These are phyloP conservation scores for Miniopterus natalensis DNA, from an alignment of 2,113 vertebrate genomes.

Conservation along the genomic window DNA sequence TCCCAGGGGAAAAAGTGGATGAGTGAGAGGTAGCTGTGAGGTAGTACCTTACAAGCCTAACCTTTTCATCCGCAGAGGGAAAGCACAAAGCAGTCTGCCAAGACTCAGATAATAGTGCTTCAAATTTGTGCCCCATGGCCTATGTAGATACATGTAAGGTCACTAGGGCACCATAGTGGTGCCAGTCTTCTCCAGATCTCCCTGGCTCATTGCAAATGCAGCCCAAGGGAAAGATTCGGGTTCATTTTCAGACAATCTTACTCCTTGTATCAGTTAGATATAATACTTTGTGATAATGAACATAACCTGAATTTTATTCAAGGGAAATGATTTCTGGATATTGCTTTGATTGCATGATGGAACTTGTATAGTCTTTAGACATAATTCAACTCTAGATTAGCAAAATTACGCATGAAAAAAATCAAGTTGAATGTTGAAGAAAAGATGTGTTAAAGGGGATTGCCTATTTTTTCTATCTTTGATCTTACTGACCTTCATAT, in stretches of 20 bases:
- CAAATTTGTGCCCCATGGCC: rapidly evolving
- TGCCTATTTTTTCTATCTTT: conserved; percentile 45
- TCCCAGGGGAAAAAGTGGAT: not conserved
- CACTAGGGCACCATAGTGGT: rapidly evolving
- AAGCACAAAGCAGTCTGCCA: not conserved
- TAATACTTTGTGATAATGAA: not conserved
- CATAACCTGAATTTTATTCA: not conserved
- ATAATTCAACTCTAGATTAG: not conserved
- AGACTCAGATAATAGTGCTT: not conserved
- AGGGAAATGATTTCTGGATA: not conserved
- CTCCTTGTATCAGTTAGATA: not conserved
- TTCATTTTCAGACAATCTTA: not conserved
- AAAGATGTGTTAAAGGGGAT: not conserved
- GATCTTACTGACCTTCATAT: conserved; percentile 22
- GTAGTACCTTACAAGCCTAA: not conserved
- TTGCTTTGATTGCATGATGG: not conserved
- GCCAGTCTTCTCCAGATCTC: not conserved
- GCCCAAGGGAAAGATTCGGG: not conserved
- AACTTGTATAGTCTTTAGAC: not conserved
- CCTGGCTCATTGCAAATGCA: not conserved
- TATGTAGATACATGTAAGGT: not conserved
- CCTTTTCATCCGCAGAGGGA: rapidly evolving
- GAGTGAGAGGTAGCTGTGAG: too few relatives aligned
- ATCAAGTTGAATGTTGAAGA: not conserved
- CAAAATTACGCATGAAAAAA: not conserved